phyloP scores from a whole-genome alignment of 35 echinoderm and acorn worm species.

The Lytechinus variegatus region DNA sequence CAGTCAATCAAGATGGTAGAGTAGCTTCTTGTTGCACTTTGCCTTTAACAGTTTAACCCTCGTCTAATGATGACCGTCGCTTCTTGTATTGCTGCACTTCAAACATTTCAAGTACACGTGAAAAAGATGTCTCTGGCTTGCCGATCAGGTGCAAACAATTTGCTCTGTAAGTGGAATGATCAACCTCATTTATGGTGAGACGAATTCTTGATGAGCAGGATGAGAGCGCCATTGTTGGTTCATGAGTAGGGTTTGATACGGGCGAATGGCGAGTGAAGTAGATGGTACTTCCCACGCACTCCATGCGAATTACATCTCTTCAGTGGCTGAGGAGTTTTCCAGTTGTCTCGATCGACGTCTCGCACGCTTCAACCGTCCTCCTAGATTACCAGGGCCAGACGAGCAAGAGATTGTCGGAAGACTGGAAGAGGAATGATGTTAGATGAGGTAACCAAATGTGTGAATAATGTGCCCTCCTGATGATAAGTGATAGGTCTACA shows the following conservation, averaged over 20 bases:
- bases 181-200: neutral
- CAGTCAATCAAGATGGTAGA: too few relatives aligned
- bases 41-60: neutral
- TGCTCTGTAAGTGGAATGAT: neutral
- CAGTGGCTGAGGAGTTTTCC: neutral
- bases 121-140: neutral
- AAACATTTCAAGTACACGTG: neutral
- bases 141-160: neutral
- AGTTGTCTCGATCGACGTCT: neutral
- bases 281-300: neutral
- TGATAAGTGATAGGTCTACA: neutral
- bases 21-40: neutral
- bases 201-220: neutral
- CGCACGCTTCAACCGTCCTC: neutral
- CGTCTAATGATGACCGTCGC: neutral
- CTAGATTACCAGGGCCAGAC: neutral
- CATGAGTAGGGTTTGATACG: neutral
- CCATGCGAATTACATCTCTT: neutral
- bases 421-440: neutral
- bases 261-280: slow-evolving; percentile 7
- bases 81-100: neutral
- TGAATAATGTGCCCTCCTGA: neutral
- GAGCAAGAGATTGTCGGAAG: neutral
- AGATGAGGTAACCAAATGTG: neutral
- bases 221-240: neutral